Evolutionary conservation across 2,888 invertebrate species (phyloP), one percentile per base, ranked within the genome.

Genomic region (Helicoverpa assulta): DNA sequence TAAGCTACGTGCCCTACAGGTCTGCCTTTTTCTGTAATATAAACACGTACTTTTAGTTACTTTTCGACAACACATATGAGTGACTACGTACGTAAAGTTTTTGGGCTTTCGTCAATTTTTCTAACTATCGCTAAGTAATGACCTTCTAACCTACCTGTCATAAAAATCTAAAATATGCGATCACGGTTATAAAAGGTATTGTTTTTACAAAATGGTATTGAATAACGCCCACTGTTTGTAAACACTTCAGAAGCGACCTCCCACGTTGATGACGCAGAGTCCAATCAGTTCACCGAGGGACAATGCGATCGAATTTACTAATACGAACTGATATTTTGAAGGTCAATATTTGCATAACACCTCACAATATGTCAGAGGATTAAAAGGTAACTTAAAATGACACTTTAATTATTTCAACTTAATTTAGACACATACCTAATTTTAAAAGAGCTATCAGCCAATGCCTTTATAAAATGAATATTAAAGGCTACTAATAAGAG

Each of bases 191-290:
- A 43, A 43, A 40, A 43, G 43, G 43, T 43, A 43, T 43, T 43
- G 43, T 43, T 43, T 43, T 43, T 43, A 43, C 43, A 14, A 43
- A 43, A 5, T 43, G 43, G 19, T 29, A 37, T 26, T 33, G 18
- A 63, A 56, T 29, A 57, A 72, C 12, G 37, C 21, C 26, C 26
- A 37, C 12, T 47, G 19, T 26, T 70, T 33, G 43, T 56, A 56
- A 71, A 70, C 63, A 71, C 21, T 26, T n/a, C 14, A 47, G 33
- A 26, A 3, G 33, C 14, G 7, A 21, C 33, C 55, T 19, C 51
- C 55, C 51, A 72, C 63, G 55, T 10, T 14, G 21, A 33, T 52
- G 29, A 43, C 21, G 40, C 4, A 52, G 12, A 5, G 1, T 21
- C 40, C 12, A 52, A 53, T 33, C 4, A 3, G 18, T 18, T 18